Conservation (phyloP, 2,113 vertebrate species). For the Alaudala cheleensis region DNA sequence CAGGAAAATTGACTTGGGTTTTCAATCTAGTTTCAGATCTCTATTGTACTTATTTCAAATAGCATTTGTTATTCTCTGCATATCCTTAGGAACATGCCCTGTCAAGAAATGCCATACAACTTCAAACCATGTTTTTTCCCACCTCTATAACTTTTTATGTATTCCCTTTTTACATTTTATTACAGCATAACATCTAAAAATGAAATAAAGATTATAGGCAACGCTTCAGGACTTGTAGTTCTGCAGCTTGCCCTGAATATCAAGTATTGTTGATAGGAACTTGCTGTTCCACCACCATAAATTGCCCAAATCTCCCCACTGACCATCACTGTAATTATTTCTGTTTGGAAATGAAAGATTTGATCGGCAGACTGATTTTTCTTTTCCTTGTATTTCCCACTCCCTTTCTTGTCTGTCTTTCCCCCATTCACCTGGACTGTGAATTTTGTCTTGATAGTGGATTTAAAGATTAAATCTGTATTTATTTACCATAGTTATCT, state of each 20-base stretch:
- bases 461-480: slow-evolving; percentile 74
- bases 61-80: slow-evolving; percentile 78
- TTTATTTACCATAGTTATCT: slow-evolving; percentile 71
- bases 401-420: slow-evolving; percentile 59
- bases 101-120: slow-evolving; percentile 75
- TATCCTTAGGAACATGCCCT: slow-evolving; percentile 78
- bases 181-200: slow-evolving; percentile 80
- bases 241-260: slow-evolving; percentile 74
- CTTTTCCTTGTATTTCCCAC: slow-evolving; percentile 45
- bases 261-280: slow-evolving; percentile 73
- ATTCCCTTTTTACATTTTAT: slow-evolving; percentile 83
- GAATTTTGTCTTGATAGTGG: slow-evolving; percentile 46
- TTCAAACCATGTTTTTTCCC: slow-evolving; percentile 77
- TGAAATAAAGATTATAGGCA: slow-evolving; percentile 84
- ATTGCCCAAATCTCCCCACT: slow-evolving; percentile 70
- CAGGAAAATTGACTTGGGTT: slow-evolving; percentile 78
- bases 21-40: slow-evolving; percentile 78
- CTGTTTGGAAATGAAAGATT: slow-evolving; percentile 75
- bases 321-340: slow-evolving; percentile 78
- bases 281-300: slow-evolving; percentile 58
- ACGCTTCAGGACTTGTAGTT: slow-evolving; percentile 74
- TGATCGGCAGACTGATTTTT: slow-evolving; percentile 53
- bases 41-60: slow-evolving; percentile 79
- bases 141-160: slow-evolving; percentile 80
- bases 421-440: slow-evolving; percentile 23